Evolutionary conservation across 2,113 vertebrate species (phyloP).

Genomic region (Nothocercus julius): DNA sequence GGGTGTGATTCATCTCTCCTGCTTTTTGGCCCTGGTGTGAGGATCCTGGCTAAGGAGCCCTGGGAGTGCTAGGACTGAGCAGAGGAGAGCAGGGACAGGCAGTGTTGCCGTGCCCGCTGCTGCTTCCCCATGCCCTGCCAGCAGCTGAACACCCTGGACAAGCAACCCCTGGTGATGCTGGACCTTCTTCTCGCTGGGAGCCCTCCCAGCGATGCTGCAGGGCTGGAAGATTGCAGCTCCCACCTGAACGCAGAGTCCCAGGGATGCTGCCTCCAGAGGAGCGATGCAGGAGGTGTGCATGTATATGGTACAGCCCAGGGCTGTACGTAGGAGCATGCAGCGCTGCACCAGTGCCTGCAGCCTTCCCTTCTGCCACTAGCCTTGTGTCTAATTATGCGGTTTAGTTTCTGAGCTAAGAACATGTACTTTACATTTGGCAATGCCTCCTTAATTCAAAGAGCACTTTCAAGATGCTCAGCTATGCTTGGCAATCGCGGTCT

Average conservation of each 20-base stretch:
- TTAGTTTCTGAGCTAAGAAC: not conserved
- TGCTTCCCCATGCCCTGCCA: not conserved
- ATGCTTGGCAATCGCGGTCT: not conserved
- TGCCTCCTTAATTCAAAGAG: constrained; percentile 14
- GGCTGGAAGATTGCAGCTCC: not conserved
- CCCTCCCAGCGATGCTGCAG: fast-evolving
- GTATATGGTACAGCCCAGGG: fast-evolving
- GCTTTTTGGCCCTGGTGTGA: not conserved
- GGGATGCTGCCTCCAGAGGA: not conserved
- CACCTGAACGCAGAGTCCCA: not conserved
- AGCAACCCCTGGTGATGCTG: fast-evolving
- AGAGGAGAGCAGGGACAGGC: not conserved
- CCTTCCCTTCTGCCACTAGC: not conserved
- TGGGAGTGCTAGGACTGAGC: not conserved
- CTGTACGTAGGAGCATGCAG: not conserved
- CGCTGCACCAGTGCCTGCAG: fast-evolving
- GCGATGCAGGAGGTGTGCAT: not conserved
- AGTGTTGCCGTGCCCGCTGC: not conserved
- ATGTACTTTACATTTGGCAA: not conserved
- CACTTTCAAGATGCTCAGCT: not conserved
- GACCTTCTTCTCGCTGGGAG: not conserved
- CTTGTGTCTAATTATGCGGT: not conserved
- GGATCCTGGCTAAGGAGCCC: not conserved
- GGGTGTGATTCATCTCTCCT: not conserved
- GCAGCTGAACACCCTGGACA: not conserved